phyloP scores from a whole-genome alignment of 2,113 vertebrate species.

The Limanda limanda region DNA sequence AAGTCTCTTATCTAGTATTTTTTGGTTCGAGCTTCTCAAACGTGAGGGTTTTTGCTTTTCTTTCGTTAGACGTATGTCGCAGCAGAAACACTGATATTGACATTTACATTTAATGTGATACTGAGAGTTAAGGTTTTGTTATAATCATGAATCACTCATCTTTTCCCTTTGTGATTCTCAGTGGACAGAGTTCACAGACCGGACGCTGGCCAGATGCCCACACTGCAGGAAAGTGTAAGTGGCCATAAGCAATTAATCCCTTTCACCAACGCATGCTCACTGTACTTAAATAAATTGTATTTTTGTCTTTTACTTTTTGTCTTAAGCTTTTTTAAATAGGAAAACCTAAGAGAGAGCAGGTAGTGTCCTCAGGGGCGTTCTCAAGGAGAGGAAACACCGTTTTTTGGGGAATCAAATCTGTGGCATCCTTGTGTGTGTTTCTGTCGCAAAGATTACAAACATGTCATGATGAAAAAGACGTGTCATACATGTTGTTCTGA shows the following conservation, averaged over 20 bases:
- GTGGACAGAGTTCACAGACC: constrained; percentile 96
- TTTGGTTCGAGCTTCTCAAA: no score
- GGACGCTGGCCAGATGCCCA: constrained; percentile 91
- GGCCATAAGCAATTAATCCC: constrained; percentile 29
- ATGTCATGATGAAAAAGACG: no score
- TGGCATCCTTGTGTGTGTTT: background rate
- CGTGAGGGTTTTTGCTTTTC: no score
- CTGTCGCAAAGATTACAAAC: no score
- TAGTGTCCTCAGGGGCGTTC: background rate
- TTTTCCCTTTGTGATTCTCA: constrained; percentile 66
- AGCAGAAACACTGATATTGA: no score
- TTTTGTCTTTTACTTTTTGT: background rate
- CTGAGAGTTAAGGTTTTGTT: no score
- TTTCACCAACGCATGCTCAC: background rate
- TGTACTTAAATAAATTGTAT: background rate
- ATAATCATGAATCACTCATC: background rate
- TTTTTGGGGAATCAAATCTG: no score
- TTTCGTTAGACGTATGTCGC: no score
- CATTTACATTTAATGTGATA: no score
- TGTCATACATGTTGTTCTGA: no score
- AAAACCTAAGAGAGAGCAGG: background rate
- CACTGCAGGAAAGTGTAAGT: constrained; percentile 97
- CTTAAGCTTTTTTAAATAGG: background rate
- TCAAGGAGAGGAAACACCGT: background rate
- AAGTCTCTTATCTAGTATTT: no score